Base-by-base conservation (phyloP, 2,888 invertebrate species). In the Fragum fragum region DNA sequence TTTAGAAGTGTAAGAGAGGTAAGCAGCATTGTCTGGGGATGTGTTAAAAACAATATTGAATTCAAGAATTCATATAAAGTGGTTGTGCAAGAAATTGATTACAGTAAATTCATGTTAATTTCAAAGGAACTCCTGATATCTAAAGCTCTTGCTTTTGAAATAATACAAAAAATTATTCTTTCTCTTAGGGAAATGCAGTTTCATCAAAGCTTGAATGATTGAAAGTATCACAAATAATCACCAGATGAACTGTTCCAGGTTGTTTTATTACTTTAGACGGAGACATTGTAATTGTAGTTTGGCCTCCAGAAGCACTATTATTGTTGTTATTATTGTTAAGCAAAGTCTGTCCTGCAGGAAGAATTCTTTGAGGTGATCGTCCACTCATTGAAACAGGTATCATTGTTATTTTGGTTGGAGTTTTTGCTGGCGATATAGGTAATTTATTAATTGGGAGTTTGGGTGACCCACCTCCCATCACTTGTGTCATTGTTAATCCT, bases 301-400 rank as follows among this genome's bases (percentile, higher is more conserved):
- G 82, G 76, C 77, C 63, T 39, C 68, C 94, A 87, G 83, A 76
- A 61, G 75, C 79, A 69, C 76, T 79, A 52, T 74, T 63, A 23
- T 63, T 63, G 36, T 66, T 66, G 71, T 77, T 88, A 71, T 89
- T 66, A 23, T 66, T 88, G 66, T 87, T 83, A 75, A 91, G 79
- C 66, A 91, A 86, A 85, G 88, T 88, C 18, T 81, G 80, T 57
- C 86, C 83, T 39, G 89, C 89, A 59, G 89, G 87, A 23, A 88
- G 85, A 61, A 97, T 96, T 95, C 96, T 97, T 39, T 97, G 95
- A 0, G 97, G 96, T 18, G 97, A 96, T 94, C 97, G 97, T 11
- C 96, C 94, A 1, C 76, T 53, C 55, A 96, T 93, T 18, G 95
- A 92, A 75, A 96, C 93, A 95, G 95, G 95, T 83, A 95, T 95